phyloP scores from a whole-genome alignment of 2,888 invertebrate species.

The Slavum lentiscoides region DNA sequence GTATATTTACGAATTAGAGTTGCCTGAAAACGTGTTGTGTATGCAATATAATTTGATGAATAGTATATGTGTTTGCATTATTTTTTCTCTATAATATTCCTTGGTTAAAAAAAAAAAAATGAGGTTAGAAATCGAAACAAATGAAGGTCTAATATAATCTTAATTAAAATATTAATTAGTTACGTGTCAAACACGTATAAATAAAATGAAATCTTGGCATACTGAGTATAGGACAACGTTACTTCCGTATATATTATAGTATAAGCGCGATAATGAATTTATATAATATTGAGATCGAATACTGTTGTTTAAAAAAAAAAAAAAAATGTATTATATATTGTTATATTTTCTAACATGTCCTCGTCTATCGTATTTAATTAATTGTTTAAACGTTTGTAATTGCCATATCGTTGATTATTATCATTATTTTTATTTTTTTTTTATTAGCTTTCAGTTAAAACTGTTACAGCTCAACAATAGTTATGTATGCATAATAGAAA shows the following conservation, averaged over 20 bases:
- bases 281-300: conserved; percentile 16
- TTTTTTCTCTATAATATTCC: background rate
- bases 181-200: conserved; percentile 1
- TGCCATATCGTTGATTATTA: background rate
- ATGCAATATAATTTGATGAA: conserved; percentile 22
- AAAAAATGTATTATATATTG: background rate
- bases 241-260: background rate
- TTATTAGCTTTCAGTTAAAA: no score
- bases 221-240: background rate
- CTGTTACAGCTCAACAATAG: no score
- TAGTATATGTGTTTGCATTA: conserved; percentile 23
- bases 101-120: background rate
- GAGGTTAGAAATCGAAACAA: conserved; percentile 16
- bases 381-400: background rate
- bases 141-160: conserved; percentile 41
- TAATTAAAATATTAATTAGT: conserved; percentile 47
- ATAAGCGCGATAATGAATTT: conserved; percentile 18
- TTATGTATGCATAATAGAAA: no score
- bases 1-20: background rate
- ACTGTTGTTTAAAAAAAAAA: conserved; percentile 9
- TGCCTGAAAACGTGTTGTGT: conserved; percentile 29
- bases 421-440: no score
- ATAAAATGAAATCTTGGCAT: background rate
- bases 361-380: conserved; percentile 11
- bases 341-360: conserved; percentile 6